phyloP scores from a whole-genome alignment of 1,140 invertebrate genomes.

The Euura lappo region DNA sequence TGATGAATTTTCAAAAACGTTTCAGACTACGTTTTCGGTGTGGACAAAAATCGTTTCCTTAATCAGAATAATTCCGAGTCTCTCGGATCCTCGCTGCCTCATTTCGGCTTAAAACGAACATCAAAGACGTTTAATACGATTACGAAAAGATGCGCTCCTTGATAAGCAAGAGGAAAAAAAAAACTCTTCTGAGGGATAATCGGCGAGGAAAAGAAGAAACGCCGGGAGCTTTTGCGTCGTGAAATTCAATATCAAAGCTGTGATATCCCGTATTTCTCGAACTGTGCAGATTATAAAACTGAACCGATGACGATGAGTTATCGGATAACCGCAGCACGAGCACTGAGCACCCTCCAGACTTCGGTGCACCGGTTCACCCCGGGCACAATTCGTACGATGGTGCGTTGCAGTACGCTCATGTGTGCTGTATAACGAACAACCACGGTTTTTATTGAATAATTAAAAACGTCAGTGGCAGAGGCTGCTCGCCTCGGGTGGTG shows the following conservation, averaged over 20 bases:
- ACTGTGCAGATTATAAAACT: too few relatives aligned
- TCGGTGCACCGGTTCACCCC: too few relatives aligned
- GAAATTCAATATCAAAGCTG: too few relatives aligned
- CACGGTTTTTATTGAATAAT: constrained; percentile 45
- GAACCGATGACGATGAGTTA: too few relatives aligned
- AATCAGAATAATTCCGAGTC: constrained; percentile 35
- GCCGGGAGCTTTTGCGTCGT: background rate
- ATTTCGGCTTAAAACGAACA: constrained; percentile 18
- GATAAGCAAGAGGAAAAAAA: background rate
- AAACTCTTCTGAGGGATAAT: too few relatives aligned
- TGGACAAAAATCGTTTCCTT: constrained; percentile 20
- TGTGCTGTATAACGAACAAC: background rate
- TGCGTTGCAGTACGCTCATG: background rate
- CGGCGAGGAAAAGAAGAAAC: background rate
- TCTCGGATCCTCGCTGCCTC: constrained; percentile 15
- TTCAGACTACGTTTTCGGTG: too few relatives aligned
- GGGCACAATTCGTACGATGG: too few relatives aligned
- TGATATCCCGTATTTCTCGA: too few relatives aligned
- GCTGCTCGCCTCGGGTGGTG: constrained; percentile 30
- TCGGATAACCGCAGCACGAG: too few relatives aligned
- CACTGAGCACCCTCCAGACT: too few relatives aligned
- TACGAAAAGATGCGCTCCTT: constrained; percentile 26
- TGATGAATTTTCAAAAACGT: too few relatives aligned
- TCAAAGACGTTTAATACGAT: constrained; percentile 42
- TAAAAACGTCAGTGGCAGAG: constrained; percentile 49